Conservation (phyloP, 2,113 vertebrate species). For the Scartelaos histophorus region DNA sequence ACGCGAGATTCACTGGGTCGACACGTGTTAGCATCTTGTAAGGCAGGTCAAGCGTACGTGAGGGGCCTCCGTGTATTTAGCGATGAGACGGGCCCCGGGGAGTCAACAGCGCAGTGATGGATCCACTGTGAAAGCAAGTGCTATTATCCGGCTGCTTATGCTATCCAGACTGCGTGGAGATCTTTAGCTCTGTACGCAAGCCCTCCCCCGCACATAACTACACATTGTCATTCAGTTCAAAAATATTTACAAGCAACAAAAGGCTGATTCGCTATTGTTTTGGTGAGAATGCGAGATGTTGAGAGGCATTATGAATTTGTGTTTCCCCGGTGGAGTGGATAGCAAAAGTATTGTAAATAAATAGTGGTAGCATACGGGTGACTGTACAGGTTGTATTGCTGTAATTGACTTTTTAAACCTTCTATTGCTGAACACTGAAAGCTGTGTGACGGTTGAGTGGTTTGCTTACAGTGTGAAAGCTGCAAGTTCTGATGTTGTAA, state of each 20-base stretch:
- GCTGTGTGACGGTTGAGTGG: no score
- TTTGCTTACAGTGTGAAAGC: no score
- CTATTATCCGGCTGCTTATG: slow-evolving; percentile 41
- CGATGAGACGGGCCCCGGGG: slow-evolving; percentile 46
- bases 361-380: not conserved
- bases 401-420: no score
- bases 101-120: slow-evolving; percentile 55
- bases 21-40: slow-evolving; percentile 50
- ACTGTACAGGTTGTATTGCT: no score
- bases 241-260: slow-evolving; percentile 19
- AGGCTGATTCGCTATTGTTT: slow-evolving; percentile 13
- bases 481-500: no score
- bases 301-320: not conserved
- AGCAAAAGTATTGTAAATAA: not conserved
- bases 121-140: slow-evolving; percentile 56
- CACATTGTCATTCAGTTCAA: slow-evolving; percentile 5
- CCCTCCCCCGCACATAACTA: not conserved
- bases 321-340: not conserved
- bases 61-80: slow-evolving; percentile 40
- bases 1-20: slow-evolving; percentile 29
- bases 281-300: not conserved
- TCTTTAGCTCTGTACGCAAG: slow-evolving; percentile 32
- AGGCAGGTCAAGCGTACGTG: slow-evolving; percentile 57
- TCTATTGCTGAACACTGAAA: no score
- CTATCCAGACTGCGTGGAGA: slow-evolving; percentile 16